These are phyloP conservation scores for Sandelia bainsii DNA, from an alignment of 2,797 vertebrate genomes.

Conservation along the genomic window DNA sequence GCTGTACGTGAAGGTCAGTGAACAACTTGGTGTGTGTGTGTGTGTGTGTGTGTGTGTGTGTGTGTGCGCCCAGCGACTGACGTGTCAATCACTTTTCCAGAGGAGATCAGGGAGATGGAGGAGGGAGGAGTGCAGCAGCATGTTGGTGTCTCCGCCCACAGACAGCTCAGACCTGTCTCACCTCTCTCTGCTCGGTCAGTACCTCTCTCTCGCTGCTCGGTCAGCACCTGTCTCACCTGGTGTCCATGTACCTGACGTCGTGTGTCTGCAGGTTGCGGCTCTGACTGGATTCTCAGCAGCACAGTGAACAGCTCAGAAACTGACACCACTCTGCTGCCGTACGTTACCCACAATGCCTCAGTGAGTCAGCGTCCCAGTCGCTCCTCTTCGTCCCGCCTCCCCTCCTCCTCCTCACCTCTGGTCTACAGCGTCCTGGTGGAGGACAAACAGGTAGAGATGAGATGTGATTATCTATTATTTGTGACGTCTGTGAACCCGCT, in stretches of 20 bases:
- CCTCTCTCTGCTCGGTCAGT: neutral
- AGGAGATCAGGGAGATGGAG: slow-evolving; percentile 30
- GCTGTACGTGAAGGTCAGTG: slow-evolving; percentile 32
- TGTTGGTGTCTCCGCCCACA: neutral
- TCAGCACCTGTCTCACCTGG: neutral
- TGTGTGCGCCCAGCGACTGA: no score
- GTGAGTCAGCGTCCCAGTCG: slow-evolving; percentile 25
- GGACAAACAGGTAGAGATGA: slow-evolving; percentile 60
- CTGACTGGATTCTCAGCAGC: slow-evolving; percentile 30
- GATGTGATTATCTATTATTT: neutral
- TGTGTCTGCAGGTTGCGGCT: slow-evolving; percentile 35
- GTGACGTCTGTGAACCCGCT: no score
- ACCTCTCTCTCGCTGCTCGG: slow-evolving; percentile 25
- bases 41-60: no score
- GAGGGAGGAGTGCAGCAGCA: neutral
- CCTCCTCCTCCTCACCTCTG: slow-evolving; percentile 56
- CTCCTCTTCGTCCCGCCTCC: slow-evolving; percentile 30
- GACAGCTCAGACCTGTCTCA: slow-evolving; percentile 38
- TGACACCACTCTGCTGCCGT: neutral
- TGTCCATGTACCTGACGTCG: neutral
- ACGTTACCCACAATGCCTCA: slow-evolving; percentile 34
- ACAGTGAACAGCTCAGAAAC: slow-evolving; percentile 10
- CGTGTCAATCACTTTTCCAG: slow-evolving; percentile 7
- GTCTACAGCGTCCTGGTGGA: slow-evolving; percentile 82
- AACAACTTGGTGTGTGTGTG: no score